These are phyloP conservation scores for Himalopsyche anomala DNA, from an alignment of 2,888 invertebrate genomes.

Conservation along the genomic window DNA sequence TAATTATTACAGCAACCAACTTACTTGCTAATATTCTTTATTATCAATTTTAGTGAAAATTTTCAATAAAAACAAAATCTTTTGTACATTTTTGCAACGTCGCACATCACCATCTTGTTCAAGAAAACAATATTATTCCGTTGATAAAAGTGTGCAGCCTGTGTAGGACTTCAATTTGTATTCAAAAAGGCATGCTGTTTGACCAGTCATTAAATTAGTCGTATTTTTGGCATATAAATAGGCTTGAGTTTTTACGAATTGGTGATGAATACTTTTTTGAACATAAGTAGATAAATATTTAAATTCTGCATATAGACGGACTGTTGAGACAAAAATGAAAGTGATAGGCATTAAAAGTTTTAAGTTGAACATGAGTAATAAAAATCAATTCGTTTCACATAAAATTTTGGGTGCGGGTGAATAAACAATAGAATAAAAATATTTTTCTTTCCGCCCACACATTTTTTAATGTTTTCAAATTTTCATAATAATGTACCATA, in stretches of 20 bases:
- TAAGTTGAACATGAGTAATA: neutral
- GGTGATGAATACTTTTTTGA: neutral
- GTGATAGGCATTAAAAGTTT: neutral
- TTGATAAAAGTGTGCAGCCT: no score
- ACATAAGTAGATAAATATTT: conserved; percentile 14
- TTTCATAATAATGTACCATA: no score
- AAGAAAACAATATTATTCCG: no score
- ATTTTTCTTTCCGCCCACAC: neutral
- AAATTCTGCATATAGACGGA: neutral
- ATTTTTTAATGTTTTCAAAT: neutral
- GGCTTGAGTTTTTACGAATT: neutral
- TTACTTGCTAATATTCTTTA: no score
- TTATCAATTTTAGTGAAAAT: no score
- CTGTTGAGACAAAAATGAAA: neutral
- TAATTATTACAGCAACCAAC: no score
- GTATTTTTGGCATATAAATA: conserved; percentile 2
- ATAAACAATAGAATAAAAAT: conserved; percentile 9
- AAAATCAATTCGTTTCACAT: neutral
- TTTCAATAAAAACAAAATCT: no score
- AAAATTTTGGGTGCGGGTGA: neutral
- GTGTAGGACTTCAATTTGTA: neutral
- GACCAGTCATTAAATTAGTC: conserved; percentile 30
- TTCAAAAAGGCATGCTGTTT: conserved; percentile 12
- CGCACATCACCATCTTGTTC: no score
- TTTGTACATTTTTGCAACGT: no score